These are phyloP conservation scores for Halcyon badia DNA, from an alignment of 2,797 vertebrate species.

Conservation along the genomic window DNA sequence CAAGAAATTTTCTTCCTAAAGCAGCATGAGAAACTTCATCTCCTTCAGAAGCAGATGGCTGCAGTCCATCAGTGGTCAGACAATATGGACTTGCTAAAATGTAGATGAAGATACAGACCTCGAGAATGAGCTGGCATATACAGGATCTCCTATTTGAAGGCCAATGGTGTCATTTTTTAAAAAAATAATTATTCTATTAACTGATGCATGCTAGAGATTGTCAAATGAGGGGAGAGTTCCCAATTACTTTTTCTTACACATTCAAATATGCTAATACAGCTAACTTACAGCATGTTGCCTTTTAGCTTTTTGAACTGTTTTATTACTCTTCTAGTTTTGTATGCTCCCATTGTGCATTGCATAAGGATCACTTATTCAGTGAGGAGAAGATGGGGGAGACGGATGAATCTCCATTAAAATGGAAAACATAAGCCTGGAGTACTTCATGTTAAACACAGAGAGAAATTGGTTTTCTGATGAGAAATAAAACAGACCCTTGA, in stretches of 20 bases:
- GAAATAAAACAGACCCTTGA: conserved; percentile 66
- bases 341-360: neutral
- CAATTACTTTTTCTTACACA: neutral
- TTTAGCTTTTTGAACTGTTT: conserved; percentile 4
- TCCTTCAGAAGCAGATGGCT: neutral
- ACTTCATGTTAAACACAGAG: conserved; percentile 1
- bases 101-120: neutral
- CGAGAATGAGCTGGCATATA: neutral
- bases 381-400: neutral
- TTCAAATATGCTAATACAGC: neutral
- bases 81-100: neutral
- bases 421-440: neutral
- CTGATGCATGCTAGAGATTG: neutral
- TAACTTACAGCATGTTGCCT: neutral
- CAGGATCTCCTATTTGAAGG: neutral
- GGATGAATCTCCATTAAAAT: conserved; percentile 48
- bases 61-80: neutral
- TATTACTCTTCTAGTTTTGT: neutral
- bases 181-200: neutral
- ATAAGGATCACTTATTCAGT: neutral
- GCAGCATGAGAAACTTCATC: neutral
- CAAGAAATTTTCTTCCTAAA: neutral
- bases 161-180: neutral
- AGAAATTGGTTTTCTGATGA: conserved; percentile 53
- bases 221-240: neutral